Evolutionary conservation across 2,888 invertebrate species (phyloP).

Genomic region (Melipona beecheii): DNA sequence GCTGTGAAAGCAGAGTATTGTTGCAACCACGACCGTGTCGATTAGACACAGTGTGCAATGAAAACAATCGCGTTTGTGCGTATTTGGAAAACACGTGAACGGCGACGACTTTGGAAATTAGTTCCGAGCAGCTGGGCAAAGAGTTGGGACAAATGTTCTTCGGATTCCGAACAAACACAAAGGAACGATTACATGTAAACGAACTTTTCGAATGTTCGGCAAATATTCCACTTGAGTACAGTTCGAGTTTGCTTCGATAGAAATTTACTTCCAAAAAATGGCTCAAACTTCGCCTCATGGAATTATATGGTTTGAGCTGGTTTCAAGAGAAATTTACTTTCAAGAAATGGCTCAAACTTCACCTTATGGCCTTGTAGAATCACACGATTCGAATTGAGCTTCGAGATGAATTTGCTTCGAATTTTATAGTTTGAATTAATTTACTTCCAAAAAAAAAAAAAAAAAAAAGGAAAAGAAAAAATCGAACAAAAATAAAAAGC

Average conservation of each 20-base stretch:
- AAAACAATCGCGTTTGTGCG: slow-evolving; percentile 4
- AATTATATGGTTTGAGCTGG: neutral
- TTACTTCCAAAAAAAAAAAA: no score
- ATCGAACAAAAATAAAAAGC: no score
- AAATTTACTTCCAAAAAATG: no score
- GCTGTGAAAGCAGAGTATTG: neutral
- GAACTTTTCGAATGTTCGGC: neutral
- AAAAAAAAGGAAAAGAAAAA: no score
- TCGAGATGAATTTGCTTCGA: no score
- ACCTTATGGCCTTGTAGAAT: no score
- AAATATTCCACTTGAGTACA: neutral
- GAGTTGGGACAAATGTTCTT: no score
- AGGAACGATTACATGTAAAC: neutral
- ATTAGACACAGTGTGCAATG: slow-evolving; percentile 18
- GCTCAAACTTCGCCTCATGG: no score
- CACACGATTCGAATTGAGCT: no score
- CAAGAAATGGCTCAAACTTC: neutral
- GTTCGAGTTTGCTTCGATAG: no score
- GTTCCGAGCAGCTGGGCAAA: neutral
- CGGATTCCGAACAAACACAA: no score
- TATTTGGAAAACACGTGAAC: slow-evolving; percentile 11
- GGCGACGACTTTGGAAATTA: slow-evolving; percentile 39
- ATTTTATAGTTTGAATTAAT: no score
- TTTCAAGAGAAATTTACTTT: neutral
- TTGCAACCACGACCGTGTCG: neutral